These are phyloP conservation scores for Acanthococcus lagerstroemiae DNA, from an alignment of 2,888 invertebrate genomes.

Conservation along the genomic window DNA sequence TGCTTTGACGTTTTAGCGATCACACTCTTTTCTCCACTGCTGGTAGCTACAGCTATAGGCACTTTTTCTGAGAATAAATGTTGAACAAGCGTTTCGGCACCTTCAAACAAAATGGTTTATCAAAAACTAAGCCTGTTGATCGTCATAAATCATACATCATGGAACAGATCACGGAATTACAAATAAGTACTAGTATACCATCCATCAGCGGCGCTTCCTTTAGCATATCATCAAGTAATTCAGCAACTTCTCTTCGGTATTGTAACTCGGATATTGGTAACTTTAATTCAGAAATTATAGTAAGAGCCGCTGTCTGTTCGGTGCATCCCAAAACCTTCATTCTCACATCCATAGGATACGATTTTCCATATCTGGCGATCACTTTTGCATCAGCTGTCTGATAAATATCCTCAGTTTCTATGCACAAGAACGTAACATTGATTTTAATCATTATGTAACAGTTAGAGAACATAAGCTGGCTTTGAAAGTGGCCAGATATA, in stretches of 20 bases:
- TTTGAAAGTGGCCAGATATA: not conserved
- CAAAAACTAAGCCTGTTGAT: no score
- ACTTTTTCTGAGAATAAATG: slow-evolving; percentile 64
- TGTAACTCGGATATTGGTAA: slow-evolving; percentile 58
- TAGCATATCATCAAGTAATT: slow-evolving; percentile 52
- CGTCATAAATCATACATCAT: no score
- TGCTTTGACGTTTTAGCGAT: slow-evolving; percentile 57
- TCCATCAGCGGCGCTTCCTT: slow-evolving; percentile 54
- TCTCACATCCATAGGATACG: slow-evolving; percentile 69
- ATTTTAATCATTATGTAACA: slow-evolving; percentile 46
- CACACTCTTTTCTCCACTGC: slow-evolving; percentile 63
- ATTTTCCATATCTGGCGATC: slow-evolving; percentile 59
- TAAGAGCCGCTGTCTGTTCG: slow-evolving; percentile 57
- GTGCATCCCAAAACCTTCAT: slow-evolving; percentile 65
- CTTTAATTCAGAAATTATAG: slow-evolving; percentile 55
- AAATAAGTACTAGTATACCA: no score
- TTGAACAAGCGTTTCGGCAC: slow-evolving; percentile 63
- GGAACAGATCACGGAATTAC: no score
- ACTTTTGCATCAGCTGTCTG: slow-evolving; percentile 60
- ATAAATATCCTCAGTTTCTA: slow-evolving; percentile 75
- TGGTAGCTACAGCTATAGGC: slow-evolving; percentile 83
- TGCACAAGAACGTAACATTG: slow-evolving; percentile 2
- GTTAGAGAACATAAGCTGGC: slow-evolving; percentile 38
- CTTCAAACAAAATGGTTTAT: no score
- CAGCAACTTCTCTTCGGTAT: slow-evolving; percentile 53